These are phyloP conservation scores for Magallana angulata DNA, from an alignment of 1,140 invertebrate genomes.

Conservation along the genomic window DNA sequence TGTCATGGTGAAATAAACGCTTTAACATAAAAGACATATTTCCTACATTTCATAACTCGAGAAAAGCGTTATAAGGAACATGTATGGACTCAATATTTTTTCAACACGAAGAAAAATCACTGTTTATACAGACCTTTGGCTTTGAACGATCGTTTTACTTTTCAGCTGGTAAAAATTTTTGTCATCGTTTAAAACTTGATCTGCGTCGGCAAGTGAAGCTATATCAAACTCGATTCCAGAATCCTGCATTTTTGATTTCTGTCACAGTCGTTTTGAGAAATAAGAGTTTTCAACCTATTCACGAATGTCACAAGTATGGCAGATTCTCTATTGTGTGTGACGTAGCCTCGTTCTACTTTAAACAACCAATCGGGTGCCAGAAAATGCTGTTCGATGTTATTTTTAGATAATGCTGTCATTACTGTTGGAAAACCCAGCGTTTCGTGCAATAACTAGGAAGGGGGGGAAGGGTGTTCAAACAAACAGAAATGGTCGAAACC, in stretches of 20 bases:
- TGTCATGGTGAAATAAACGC: too few relatives aligned
- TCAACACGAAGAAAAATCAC: background rate
- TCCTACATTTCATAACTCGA: too few relatives aligned
- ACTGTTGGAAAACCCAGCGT: background rate
- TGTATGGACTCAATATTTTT: too few relatives aligned
- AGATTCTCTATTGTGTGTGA: background rate
- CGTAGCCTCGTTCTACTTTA: slow-evolving; percentile 4
- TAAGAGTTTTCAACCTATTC: background rate
- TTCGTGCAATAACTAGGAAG: background rate
- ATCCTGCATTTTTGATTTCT: slow-evolving; percentile 48
- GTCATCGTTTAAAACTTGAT: slow-evolving; percentile 39
- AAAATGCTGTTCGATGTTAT: background rate
- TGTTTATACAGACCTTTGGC: slow-evolving; percentile 41
- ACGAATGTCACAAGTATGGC: background rate
- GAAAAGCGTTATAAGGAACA: too few relatives aligned
- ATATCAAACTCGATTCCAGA: slow-evolving; percentile 52
- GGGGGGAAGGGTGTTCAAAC: too few relatives aligned
- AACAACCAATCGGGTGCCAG: background rate
- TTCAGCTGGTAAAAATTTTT: slow-evolving; percentile 52
- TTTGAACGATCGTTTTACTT: slow-evolving; percentile 45
- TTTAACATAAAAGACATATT: too few relatives aligned
- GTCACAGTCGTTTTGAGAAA: background rate
- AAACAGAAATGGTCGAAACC: too few relatives aligned
- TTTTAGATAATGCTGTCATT: slow-evolving; percentile 8
- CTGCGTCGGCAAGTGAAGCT: background rate